phyloP scores from a whole-genome alignment of 53 echinoderm and acorn worm genomes.

The Hippasteria phrygiana region DNA sequence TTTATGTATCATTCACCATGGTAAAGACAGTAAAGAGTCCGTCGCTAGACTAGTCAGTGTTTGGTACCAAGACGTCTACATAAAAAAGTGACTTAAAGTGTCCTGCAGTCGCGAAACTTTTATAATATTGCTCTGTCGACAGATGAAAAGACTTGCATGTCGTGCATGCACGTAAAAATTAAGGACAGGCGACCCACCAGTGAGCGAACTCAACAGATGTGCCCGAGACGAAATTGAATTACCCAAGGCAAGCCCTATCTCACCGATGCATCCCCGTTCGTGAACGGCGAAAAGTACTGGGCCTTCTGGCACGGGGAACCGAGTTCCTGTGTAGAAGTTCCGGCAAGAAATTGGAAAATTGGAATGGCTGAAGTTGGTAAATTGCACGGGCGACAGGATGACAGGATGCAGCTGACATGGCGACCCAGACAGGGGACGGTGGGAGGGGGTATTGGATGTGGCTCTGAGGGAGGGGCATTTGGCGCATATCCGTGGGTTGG shows the following conservation, averaged over 20 bases:
- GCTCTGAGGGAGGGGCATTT: neutral
- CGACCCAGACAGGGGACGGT: neutral
- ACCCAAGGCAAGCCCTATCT: neutral
- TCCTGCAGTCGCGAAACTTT: too few relatives aligned
- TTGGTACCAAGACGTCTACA: too few relatives aligned
- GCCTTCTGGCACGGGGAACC: neutral
- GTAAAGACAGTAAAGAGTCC: too few relatives aligned
- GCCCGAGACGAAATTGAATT: neutral
- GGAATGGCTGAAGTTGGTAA: neutral
- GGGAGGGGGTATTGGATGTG: neutral
- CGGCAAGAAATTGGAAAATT: conserved; percentile 38
- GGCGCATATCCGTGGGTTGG: too few relatives aligned
- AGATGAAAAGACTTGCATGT: too few relatives aligned
- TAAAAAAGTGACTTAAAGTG: too few relatives aligned
- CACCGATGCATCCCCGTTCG: neutral
- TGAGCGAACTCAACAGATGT: neutral
- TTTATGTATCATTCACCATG: too few relatives aligned
- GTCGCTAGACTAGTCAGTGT: too few relatives aligned
- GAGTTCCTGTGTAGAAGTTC: neutral
- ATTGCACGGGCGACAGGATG: neutral
- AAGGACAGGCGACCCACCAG: neutral
- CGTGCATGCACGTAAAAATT: too few relatives aligned
- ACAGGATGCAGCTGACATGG: neutral
- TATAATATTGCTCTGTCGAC: too few relatives aligned
- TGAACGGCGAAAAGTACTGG: neutral